A percentile compares a stretch with the other conserved stretches of the same genome.
Evolutionary conservation across 2,797 vertebrate genomes (phyloP).

Genomic region (Phataginus tricuspis): DNA sequence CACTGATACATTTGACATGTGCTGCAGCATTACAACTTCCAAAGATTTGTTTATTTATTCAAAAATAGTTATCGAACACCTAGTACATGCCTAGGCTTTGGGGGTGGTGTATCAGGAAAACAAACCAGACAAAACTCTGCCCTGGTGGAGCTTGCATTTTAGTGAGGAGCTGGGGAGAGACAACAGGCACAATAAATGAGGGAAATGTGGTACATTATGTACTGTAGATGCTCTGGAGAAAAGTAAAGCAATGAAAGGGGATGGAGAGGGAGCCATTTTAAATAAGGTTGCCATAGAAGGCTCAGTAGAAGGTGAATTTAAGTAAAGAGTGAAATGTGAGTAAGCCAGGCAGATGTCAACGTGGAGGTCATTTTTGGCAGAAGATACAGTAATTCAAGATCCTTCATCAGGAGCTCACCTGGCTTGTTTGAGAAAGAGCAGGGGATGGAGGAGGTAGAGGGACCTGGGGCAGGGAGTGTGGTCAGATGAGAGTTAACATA

Average conservation of each 20-base stretch:
- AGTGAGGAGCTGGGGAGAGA: background rate
- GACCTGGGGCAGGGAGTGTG: too few relatives aligned
- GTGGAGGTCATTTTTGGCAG: background rate
- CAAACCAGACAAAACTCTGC: background rate
- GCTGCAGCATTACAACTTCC: background rate
- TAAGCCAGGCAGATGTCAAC: background rate
- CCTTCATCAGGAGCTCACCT: background rate
- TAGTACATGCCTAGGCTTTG: background rate
- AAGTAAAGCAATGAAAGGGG: background rate
- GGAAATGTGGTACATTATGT: background rate
- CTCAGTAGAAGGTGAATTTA: background rate
- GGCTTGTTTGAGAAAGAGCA: background rate
- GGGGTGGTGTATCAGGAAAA: background rate
- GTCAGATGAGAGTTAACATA: background rate
- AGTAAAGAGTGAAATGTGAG: background rate
- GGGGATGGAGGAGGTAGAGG: fast-evolving
- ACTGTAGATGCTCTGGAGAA: background rate
- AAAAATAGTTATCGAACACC: background rate
- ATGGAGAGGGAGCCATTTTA: background rate
- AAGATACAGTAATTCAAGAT: background rate
- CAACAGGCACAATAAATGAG: background rate
- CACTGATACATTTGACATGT: background rate
- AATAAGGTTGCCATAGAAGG: background rate
- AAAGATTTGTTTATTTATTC: background rate
- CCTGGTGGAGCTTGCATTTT: background rate